Percentiles rank a stretch among this genome's conserved stretches.
These are phyloP conservation scores for Lycodopsis pacificus DNA, from an alignment of 2,797 vertebrate genomes.

Conservation along the genomic window DNA sequence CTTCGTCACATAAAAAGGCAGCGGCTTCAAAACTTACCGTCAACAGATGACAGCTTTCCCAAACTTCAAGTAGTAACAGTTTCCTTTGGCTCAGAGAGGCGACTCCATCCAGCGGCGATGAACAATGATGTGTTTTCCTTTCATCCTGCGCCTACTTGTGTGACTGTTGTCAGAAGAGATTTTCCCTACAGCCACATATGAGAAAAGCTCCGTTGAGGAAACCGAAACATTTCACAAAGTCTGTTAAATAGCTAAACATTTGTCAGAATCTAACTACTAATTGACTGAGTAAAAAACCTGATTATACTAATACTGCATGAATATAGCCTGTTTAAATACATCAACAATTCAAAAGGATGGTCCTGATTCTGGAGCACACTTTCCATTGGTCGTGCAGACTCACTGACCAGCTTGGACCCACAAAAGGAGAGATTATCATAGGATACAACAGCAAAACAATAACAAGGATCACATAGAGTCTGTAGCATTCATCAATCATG, in stretches of 20 bases:
- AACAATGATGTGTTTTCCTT: conserved; percentile 65
- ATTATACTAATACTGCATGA: conserved; percentile 21
- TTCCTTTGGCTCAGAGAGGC: conserved; percentile 45
- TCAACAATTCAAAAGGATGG: conserved; percentile 13
- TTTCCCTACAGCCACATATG: conserved; percentile 29
- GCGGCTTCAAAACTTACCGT: conserved; percentile 27
- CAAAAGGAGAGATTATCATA: background rate
- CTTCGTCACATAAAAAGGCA: conserved; percentile 2
- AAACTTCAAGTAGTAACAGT: conserved; percentile 17
- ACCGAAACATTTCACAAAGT: conserved; percentile 14
- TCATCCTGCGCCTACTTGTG: conserved; percentile 45
- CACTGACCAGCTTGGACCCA: background rate
- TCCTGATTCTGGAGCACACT: conserved; percentile 18
- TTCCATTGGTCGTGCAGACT: conserved; percentile 10
- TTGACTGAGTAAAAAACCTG: background rate
- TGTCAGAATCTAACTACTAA: background rate
- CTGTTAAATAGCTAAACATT: background rate
- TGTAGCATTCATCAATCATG: background rate
- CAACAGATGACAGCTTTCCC: conserved; percentile 30
- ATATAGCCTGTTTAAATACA: conserved; percentile 4
- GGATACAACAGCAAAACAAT: background rate
- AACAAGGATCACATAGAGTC: background rate
- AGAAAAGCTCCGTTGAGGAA: conserved; percentile 34
- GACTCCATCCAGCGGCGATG: conserved; percentile 52
- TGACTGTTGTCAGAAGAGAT: conserved; percentile 29